These are phyloP conservation scores for Plestiodon gilberti DNA, from an alignment of 2,113 vertebrate species.

Conservation along the genomic window DNA sequence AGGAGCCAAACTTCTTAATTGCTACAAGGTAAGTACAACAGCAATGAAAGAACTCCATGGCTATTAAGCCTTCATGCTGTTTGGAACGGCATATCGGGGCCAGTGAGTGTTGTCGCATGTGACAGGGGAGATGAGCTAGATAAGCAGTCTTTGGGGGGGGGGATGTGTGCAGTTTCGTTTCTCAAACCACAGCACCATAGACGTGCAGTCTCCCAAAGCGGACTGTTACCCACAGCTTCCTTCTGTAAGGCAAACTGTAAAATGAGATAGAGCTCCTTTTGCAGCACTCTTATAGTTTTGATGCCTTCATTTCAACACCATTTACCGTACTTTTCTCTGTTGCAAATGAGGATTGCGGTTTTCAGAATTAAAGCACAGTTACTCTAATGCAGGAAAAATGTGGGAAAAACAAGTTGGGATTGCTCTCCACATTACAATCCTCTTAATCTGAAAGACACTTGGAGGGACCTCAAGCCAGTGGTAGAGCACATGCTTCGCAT, in stretches of 20 bases:
- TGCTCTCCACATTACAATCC: background rate
- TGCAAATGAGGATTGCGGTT: background rate
- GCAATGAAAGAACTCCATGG: background rate
- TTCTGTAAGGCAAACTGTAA: background rate
- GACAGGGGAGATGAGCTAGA: slow-evolving; percentile 21
- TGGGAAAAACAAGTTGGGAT: background rate
- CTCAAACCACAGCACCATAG: background rate
- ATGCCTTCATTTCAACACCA: background rate
- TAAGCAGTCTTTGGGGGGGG: background rate
- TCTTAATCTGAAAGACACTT: background rate
- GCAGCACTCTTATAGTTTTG: background rate
- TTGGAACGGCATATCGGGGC: slow-evolving; percentile 17
- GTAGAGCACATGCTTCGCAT: background rate
- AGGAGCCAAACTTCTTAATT: slow-evolving; percentile 51
- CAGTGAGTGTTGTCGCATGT: background rate
- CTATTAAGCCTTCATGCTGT: slow-evolving; percentile 33
- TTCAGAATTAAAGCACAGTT: background rate
- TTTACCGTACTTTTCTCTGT: background rate
- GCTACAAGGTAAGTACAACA: slow-evolving; percentile 51
- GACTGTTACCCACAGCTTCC: background rate
- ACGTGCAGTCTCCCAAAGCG: background rate
- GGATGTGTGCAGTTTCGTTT: background rate
- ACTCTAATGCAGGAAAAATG: background rate
- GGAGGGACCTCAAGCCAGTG: background rate
- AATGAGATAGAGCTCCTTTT: background rate